Base-by-base conservation (phyloP, 1,140 invertebrate genomes). In the Diprion similis region DNA sequence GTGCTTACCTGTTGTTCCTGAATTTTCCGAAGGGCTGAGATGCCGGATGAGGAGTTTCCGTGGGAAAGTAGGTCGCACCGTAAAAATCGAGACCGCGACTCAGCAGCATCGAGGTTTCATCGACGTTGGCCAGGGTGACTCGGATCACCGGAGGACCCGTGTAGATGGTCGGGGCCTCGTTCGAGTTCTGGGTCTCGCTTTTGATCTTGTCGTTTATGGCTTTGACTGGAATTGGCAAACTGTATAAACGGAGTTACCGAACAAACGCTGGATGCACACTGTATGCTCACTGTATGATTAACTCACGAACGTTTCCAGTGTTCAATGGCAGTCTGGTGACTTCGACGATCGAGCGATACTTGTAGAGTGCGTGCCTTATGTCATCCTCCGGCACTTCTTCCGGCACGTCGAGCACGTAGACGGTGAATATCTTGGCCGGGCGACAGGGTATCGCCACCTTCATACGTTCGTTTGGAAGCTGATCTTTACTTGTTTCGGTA, bases 51-150 rank as follows among this genome's bases (percentile, higher is more conserved):
- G 92, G 91, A 69, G 94, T 89, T 80, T 95, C 94, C 8, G 94
- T 95, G 46, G 94, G 94, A 87, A 95, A 95, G 88, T 93, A 95
- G 3, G 94, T 95, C 66, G 94, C 94, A 45, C 94, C 94, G 81
- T 95, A 95, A 89, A 95, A 95, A 86, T 95, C 94, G 66, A 95
- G 89, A 13, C 94, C 94, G 79, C 94, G 94, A 84, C 95, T 94
- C 66, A 95, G 88, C 48, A 95, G 87, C 79, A 92, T 91, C 81
- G 94, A 94, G 78, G 92, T 94, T 85, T 95, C 94, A 75, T 95
- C 94, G 68, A 95, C 90, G 67, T 92, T 94, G 24, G 94, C 94
- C 71, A 95, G 88, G 10, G 94, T 95, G 67, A 95, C 90, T 73
- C 94, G 90, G 70, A 95, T 91, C 69, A 92, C 87, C 24, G 89